Conservation (phyloP, 2,888 invertebrate genomes). For the Idaea aversata region DNA sequence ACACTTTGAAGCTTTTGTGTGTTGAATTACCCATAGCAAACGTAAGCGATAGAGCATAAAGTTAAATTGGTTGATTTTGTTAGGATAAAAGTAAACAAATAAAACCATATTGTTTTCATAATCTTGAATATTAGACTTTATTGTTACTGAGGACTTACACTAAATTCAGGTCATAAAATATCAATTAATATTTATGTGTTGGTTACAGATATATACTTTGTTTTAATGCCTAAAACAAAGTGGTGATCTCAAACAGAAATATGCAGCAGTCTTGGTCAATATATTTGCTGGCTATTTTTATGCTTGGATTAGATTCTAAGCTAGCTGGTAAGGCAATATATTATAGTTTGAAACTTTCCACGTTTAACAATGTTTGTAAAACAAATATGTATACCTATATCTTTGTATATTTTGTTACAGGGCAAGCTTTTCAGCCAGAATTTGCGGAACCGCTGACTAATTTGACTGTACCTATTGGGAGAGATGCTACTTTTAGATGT, state of each 20-base stretch:
- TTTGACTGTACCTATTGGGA: slow-evolving; percentile 90
- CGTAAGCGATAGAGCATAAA: slow-evolving; percentile 18
- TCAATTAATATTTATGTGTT: slow-evolving; percentile 22
- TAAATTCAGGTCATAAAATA: too few species aligned
- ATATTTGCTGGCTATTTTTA: slow-evolving; percentile 62
- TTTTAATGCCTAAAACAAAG: slow-evolving; percentile 18
- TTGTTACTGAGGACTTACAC: too few species aligned
- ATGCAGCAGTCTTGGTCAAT: slow-evolving; percentile 67
- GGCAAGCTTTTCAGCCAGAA: slow-evolving; percentile 89
- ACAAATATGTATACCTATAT: slow-evolving; percentile 3
- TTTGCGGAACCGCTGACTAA: slow-evolving; percentile 91
- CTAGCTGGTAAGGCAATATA: slow-evolving; percentile 55
- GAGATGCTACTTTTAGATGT: slow-evolving; percentile 93
- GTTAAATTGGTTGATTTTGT: not conserved
- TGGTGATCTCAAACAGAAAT: slow-evolving; percentile 39
- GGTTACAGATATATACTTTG: slow-evolving; percentile 39
- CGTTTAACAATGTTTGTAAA: not conserved
- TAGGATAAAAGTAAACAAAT: too few species aligned
- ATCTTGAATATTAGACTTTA: too few species aligned
- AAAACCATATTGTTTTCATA: too few species aligned
- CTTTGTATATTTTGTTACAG: slow-evolving; percentile 59
- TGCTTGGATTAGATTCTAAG: slow-evolving; percentile 68
- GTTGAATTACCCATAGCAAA: not conserved
- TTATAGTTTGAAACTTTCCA: not conserved
- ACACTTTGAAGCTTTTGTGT: not conserved